phyloP scores from a whole-genome alignment of 2,888 invertebrate genomes.

The Galerucella pusilla region DNA sequence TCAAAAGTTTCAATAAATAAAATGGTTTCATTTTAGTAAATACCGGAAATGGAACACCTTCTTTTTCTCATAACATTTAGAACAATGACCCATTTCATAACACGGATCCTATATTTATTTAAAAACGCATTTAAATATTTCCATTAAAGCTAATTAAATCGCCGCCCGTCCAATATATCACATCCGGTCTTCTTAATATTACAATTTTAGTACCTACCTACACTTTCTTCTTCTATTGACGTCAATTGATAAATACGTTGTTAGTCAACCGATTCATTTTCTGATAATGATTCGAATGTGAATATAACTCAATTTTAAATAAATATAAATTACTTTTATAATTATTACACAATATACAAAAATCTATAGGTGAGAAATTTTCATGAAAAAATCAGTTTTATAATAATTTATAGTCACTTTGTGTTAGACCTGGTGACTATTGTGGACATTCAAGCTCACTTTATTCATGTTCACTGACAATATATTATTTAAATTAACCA shows the following conservation, averaged over 20 bases:
- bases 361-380: no score
- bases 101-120: neutral
- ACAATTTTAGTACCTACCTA: neutral
- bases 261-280: neutral
- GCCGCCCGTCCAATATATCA: neutral
- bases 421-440: neutral
- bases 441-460: neutral
- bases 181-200: neutral
- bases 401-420: neutral
- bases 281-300: neutral
- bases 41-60: neutral
- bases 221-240: slow-evolving; percentile 16
- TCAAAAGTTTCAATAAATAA: neutral
- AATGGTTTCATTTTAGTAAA: neutral
- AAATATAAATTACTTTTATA: no score
- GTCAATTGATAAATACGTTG: slow-evolving; percentile 5
- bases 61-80: neutral
- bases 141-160: slow-evolving; percentile 8
- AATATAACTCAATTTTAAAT: no score
- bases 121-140: neutral
- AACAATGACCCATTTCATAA: slow-evolving; percentile 1
- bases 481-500: no score
- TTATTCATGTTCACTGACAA: no score
- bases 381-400: no score
- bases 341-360: no score